Conservation (phyloP, 2,888 invertebrate species). For the Scaptomyza parva region DNA sequence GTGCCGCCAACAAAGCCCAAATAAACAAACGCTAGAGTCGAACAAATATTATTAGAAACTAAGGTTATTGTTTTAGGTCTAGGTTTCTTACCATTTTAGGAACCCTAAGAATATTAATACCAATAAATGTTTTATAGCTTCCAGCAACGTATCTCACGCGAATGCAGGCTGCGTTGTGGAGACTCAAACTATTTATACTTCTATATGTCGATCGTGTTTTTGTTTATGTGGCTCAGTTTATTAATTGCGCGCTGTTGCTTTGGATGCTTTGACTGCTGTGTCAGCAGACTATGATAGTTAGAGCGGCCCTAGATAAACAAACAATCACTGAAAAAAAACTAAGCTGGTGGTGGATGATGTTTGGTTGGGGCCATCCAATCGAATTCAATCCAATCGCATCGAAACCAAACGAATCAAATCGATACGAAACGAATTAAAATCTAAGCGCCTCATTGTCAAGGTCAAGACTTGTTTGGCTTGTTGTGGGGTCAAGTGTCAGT, state of each 20-base stretch:
- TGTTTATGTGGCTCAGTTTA: conserved; percentile 56
- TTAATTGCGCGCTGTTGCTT: conserved; percentile 61
- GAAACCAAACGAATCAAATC: neutral
- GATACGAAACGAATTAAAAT: conserved; percentile 47
- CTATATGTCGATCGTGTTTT: conserved; percentile 65
- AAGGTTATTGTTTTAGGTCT: neutral
- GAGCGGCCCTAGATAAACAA: conserved; percentile 76
- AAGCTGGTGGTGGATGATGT: conserved; percentile 29
- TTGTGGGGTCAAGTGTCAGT: conserved; percentile 78
- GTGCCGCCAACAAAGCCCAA: conserved; percentile 37
- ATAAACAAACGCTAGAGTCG: conserved; percentile 46
- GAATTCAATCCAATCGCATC: too few relatives aligned
- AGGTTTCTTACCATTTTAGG: conserved; percentile 58
- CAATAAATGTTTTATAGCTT: conserved; percentile 49
- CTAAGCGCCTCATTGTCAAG: conserved; percentile 68
- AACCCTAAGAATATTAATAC: conserved; percentile 42
- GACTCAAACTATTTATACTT: conserved; percentile 72
- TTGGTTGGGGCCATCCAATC: conserved; percentile 45
- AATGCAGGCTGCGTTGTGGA: conserved; percentile 66
- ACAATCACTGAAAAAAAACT: conserved; percentile 11
- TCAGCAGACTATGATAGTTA: conserved; percentile 51
- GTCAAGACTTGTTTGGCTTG: conserved; percentile 60
- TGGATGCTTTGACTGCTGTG: conserved; percentile 17
- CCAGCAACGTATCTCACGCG: conserved; percentile 64
- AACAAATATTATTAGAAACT: neutral